Conservation (phyloP, 2,113 vertebrate species). For the chimpanzee (Pan troglodytes) region NHGRI_mPanTro3-v2.1_pri NC_072407.2:106537501-106538000, state of each 20-base stretch:
- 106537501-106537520: background rate
- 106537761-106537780: conserved; percentile 73
- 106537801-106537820: conserved; percentile 68
- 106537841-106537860: conserved; percentile 67
- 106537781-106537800: conserved; percentile 75
- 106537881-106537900: conserved; percentile 53
- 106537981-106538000: background rate
- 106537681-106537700: conserved; percentile 17
- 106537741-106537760: conserved; percentile 50
- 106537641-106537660: conserved; percentile 16
- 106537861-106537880: conserved; percentile 64
- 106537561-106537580: background rate
- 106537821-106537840: conserved; percentile 71
- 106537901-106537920: conserved; percentile 17
- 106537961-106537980: background rate
- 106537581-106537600: background rate
- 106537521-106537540: background rate
- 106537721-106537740: background rate
- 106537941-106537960: background rate
- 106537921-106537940: background rate
- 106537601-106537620: conserved; percentile 16
- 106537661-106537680: background rate
- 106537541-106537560: background rate
- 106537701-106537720: conserved; percentile 52
- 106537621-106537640: conserved; percentile 12